These are phyloP conservation scores for Oncorhynchus nerka DNA, from an alignment of 2,113 vertebrate species.

Conservation along the genomic window DNA sequence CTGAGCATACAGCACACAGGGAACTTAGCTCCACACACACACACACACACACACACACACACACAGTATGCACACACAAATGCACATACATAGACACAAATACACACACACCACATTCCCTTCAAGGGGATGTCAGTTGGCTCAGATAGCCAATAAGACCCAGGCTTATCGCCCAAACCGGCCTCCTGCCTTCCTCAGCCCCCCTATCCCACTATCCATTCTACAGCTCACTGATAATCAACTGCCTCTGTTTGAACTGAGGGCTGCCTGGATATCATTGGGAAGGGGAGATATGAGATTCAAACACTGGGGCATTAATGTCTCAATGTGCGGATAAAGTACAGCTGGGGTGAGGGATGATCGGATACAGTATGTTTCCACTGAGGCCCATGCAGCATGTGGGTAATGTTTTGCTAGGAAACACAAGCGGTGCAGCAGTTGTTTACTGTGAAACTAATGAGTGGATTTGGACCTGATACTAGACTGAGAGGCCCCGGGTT, in stretches of 20 bases:
- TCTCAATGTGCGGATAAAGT: slow-evolving; percentile 44
- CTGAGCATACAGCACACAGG: slow-evolving; percentile 6
- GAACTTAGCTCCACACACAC: background rate
- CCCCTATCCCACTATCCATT: slow-evolving; percentile 31
- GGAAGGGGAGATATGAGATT: slow-evolving; percentile 48
- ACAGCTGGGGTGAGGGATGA: slow-evolving; percentile 32
- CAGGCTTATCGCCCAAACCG: slow-evolving; percentile 49
- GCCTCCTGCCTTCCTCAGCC: slow-evolving; percentile 39
- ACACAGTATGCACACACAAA: slow-evolving; percentile 3
- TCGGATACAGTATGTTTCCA: slow-evolving; percentile 1
- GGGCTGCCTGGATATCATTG: slow-evolving; percentile 46
- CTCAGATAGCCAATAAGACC: slow-evolving; percentile 53
- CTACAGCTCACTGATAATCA: slow-evolving; percentile 58
- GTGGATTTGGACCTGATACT: slow-evolving; percentile 26
- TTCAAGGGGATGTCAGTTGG: slow-evolving; percentile 31
- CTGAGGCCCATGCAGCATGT: slow-evolving; percentile 11
- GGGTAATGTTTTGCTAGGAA: slow-evolving; percentile 26
- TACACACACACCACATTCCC: slow-evolving; percentile 5
- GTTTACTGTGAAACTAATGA: slow-evolving; percentile 39
- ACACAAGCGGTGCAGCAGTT: slow-evolving; percentile 15
- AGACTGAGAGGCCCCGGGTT: slow-evolving; percentile 12
- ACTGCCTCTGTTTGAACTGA: slow-evolving; percentile 50
- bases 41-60: background rate
- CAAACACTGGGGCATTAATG: slow-evolving; percentile 46
- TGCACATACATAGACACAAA: slow-evolving; percentile 18